Evolutionary conservation across 2,113 vertebrate species (phyloP).

Genomic region (Dipodomys spectabilis): DNA sequence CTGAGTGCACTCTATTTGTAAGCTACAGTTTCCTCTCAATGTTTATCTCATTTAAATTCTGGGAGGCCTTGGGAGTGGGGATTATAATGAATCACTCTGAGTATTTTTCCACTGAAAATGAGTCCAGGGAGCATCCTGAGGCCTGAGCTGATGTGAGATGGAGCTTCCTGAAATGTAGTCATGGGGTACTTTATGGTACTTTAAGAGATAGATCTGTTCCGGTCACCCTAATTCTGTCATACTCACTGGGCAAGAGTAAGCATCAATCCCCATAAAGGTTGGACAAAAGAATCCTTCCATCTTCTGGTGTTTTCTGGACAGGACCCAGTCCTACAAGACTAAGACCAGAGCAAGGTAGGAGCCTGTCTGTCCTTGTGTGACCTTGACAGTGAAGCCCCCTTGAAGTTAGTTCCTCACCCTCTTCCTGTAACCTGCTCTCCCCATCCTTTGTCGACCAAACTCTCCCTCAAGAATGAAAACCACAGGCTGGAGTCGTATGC

Average conservation of each 20-base stretch:
- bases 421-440: not conserved
- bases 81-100: constrained; percentile 26
- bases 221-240: not conserved
- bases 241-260: not conserved
- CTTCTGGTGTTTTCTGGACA: no score
- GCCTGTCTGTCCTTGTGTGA: not conserved
- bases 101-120: constrained; percentile 31
- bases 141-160: not conserved
- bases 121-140: not conserved
- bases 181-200: no score
- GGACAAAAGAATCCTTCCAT: not conserved
- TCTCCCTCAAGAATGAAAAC: not conserved
- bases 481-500: not conserved
- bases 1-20: constrained; percentile 31
- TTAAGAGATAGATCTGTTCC: not conserved
- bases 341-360: not conserved
- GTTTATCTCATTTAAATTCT: constrained; percentile 49
- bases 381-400: not conserved
- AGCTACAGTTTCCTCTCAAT: not conserved
- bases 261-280: not conserved
- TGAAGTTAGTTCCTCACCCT: not conserved
- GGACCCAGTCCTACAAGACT: not conserved
- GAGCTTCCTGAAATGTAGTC: not conserved
- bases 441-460: not conserved
- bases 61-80: not conserved